Conservation (phyloP, 1,140 invertebrate genomes). For the Drosophila cardini region DNA sequence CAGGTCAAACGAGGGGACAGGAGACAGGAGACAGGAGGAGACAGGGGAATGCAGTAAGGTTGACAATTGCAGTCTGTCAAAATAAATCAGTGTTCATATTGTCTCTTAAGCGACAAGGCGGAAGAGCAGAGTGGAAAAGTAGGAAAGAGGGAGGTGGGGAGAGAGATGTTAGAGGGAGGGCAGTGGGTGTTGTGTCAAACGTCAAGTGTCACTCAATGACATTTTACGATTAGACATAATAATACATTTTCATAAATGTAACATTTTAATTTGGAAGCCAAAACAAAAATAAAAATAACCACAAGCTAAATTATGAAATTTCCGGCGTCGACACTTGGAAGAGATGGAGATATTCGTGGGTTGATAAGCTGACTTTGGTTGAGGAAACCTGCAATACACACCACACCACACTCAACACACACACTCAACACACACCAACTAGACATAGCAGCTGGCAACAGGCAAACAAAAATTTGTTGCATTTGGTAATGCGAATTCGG, state of each 20-base stretch:
- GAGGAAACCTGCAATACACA: conserved; percentile 30
- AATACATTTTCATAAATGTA: conserved; percentile 77
- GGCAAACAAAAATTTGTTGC: background rate
- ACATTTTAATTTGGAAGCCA: conserved; percentile 70
- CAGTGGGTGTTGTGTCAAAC: conserved; percentile 50
- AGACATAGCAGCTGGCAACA: conserved; percentile 12
- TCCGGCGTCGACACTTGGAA: conserved; percentile 60
- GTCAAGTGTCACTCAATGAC: conserved; percentile 79
- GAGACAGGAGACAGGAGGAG: background rate
- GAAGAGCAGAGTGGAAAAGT: background rate
- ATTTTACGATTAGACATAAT: conserved; percentile 75
- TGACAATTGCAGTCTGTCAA: conserved; percentile 63
- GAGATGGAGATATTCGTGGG: conserved; percentile 35
- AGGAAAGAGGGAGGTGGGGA: background rate
- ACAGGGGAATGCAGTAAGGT: background rate
- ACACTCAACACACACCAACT: conserved; percentile 6
- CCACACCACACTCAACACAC: background rate
- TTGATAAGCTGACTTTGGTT: conserved; percentile 32
- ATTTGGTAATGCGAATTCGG: conserved; percentile 27
- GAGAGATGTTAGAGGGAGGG: too few species aligned
- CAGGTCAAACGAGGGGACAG: conserved; percentile 9
- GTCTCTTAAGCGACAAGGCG: background rate
- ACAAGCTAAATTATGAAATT: conserved; percentile 69
- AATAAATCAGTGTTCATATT: conserved; percentile 55
- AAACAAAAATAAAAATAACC: conserved; percentile 38